Conservation (phyloP, 1,140 invertebrate species). For the Ooceraea biroi region DNA sequence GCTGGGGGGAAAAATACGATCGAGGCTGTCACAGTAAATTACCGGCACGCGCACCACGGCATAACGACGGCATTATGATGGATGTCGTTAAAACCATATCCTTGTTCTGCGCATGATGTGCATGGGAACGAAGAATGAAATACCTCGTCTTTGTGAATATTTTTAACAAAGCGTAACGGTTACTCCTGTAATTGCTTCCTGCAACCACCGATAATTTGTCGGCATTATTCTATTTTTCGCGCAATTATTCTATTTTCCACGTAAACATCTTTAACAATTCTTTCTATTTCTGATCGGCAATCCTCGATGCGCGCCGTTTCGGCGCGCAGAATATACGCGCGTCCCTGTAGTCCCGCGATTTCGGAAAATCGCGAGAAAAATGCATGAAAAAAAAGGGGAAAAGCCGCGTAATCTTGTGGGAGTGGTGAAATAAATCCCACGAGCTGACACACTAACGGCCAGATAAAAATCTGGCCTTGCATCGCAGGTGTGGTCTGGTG, state of each 20-base stretch:
- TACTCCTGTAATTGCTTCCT: not conserved
- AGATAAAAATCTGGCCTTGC: slow-evolving; percentile 79
- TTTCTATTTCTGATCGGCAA: too few species aligned
- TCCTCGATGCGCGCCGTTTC: too few species aligned
- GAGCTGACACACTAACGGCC: slow-evolving; percentile 62
- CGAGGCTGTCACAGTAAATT: slow-evolving; percentile 72
- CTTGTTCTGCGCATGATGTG: slow-evolving; percentile 71
- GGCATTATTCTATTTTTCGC: not conserved
- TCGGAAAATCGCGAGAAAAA: slow-evolving; percentile 20
- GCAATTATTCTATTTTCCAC: too few species aligned
- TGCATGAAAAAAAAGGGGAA: slow-evolving; percentile 1
- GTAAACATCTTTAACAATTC: too few species aligned
- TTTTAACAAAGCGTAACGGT: slow-evolving; percentile 16
- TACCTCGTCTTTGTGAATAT: not conserved
- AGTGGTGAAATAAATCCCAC: slow-evolving; percentile 68
- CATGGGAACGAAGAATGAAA: slow-evolving; percentile 12
- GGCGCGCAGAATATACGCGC: too few species aligned
- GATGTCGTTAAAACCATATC: slow-evolving; percentile 82
- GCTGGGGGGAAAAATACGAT: slow-evolving; percentile 54
- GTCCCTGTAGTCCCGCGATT: too few species aligned
- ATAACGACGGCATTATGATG: slow-evolving; percentile 74
- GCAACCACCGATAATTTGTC: not conserved
- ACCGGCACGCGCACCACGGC: slow-evolving; percentile 57
- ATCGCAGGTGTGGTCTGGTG: slow-evolving; percentile 76
- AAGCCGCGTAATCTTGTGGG: slow-evolving; percentile 23